Conservation (phyloP, 2,797 vertebrate species). For the Gobionotothen gibberifrons region DNA sequence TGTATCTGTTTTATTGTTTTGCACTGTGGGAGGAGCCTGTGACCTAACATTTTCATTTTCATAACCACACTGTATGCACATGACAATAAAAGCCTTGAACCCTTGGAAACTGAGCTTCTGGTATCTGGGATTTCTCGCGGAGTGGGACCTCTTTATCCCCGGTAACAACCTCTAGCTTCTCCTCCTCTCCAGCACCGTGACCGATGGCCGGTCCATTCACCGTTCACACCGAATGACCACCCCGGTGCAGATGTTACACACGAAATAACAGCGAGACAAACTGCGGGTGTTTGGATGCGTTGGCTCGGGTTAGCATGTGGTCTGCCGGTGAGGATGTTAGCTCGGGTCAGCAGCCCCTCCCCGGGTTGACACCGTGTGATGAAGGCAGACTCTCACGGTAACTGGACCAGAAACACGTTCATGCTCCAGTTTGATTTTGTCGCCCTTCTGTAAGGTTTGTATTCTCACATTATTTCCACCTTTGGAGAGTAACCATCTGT, state of each 20-base stretch:
- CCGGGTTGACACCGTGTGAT: not conserved
- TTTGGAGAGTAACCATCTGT: too few relatives aligned
- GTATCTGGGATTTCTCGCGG: not conserved
- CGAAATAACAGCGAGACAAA: conserved; percentile 23
- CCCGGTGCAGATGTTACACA: not conserved
- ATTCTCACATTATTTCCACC: not conserved
- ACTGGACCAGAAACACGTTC: not conserved
- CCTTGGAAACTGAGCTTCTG: not conserved
- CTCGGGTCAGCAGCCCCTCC: conserved; percentile 9
- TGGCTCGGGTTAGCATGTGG: conserved; percentile 38
- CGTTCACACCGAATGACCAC: not conserved
- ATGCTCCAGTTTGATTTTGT: not conserved
- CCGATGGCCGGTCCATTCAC: conserved; percentile 23
- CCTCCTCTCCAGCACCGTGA: conserved; percentile 2
- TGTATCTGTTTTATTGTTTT: too few relatives aligned
- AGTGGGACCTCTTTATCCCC: conserved; percentile 32
- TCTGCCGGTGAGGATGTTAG: not conserved
- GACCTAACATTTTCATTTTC: too few relatives aligned
- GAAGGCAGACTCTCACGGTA: not conserved
- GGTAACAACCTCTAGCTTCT: conserved; percentile 17
- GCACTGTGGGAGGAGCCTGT: too few relatives aligned
- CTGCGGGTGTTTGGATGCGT: not conserved
- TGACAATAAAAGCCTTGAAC: too few relatives aligned
- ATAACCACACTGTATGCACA: too few relatives aligned
- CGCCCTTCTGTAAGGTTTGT: conserved; percentile 43